Evolutionary conservation across 2,888 invertebrate species (phyloP), one percentile per base, ranked within the genome.

Genomic region (Diarsia dahlii): DNA sequence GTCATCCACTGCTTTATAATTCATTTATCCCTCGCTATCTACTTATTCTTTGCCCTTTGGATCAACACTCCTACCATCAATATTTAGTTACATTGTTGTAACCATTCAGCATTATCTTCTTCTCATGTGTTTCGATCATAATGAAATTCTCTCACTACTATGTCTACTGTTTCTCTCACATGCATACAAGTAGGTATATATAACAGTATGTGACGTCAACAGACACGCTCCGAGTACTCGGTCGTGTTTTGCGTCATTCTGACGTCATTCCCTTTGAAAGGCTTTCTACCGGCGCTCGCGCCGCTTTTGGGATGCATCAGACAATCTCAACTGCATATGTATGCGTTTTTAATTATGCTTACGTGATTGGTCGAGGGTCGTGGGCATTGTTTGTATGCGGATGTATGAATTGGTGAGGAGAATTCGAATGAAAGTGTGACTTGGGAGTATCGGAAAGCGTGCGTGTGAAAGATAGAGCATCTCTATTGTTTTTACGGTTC

Each of bases 221-320:
- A 90, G 93, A 92, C 92, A 91, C 92, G 92, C 87, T 89, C 88
- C 87, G 90, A 90, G 92, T 92, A 88, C 89, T 90, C 85, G 81
- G 84, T 69, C 82, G 85, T 82, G 76, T 71, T 86, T 91, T 94
- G 95, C 95, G 95, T 95, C 95, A 95, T 85, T 64, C 45, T 83
- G 84, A 93, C 94, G 94, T 93, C 93, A 93, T 87, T 60, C 80
- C 71, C 73, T 82, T 70, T 81, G 80, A 78, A 85, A 78, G 85
- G 85, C 79, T 83, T 85, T 83, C 84, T 80, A 85, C 81, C 66
- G 66, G 48, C 72, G 63, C 54, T 56, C 56, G 80, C 84, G 71
- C 81, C 71, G 66, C 75, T 74, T 87, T 82, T 83, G 76, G 86
- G 81, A 85, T 78, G 69, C 69, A 78, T 70, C 74, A 71, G 78